phyloP scores from a whole-genome alignment of 2,888 invertebrate genomes.

The Nomada fabriciana region DNA sequence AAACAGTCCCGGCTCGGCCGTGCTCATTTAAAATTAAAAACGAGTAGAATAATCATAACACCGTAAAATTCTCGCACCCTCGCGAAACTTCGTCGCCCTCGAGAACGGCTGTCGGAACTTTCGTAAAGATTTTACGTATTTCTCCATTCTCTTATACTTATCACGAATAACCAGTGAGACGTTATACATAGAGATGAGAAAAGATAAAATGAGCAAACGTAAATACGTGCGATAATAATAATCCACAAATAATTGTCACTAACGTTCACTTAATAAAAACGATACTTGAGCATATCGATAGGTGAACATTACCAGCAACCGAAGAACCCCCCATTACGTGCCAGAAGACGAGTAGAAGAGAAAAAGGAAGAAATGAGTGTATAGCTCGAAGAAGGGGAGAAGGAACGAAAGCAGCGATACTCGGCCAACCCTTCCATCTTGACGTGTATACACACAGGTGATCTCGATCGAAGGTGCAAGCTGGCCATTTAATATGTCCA shows the following conservation, averaged over 20 bases:
- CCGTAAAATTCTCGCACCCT: slow-evolving; percentile 46
- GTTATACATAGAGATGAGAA: background rate
- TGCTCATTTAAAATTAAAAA: slow-evolving; percentile 56
- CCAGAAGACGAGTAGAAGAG: background rate
- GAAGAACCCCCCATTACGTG: slow-evolving; percentile 13
- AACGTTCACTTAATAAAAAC: background rate
- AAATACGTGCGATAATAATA: background rate
- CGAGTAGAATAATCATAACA: slow-evolving; percentile 52
- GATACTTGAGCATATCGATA: background rate
- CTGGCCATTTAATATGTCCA: slow-evolving; percentile 64
- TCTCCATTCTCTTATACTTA: background rate
- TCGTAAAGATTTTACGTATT: slow-evolving; percentile 13
- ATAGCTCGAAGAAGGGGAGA: background rate
- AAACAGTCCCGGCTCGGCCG: slow-evolving; percentile 20
- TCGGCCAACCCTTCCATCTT: background rate
- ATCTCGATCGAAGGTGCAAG: slow-evolving; percentile 55
- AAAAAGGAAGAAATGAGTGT: background rate
- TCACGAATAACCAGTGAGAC: slow-evolving; percentile 1
- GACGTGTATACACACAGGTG: slow-evolving; percentile 39
- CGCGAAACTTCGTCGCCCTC: slow-evolving; percentile 34
- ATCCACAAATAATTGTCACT: background rate
- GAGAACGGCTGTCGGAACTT: slow-evolving; percentile 28
- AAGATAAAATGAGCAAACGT: background rate
- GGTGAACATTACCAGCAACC: slow-evolving; percentile 28
- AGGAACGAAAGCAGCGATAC: background rate